These are phyloP conservation scores for Myxocyprinus asiaticus DNA, from an alignment of 2,113 vertebrate species.

Conservation along the genomic window DNA sequence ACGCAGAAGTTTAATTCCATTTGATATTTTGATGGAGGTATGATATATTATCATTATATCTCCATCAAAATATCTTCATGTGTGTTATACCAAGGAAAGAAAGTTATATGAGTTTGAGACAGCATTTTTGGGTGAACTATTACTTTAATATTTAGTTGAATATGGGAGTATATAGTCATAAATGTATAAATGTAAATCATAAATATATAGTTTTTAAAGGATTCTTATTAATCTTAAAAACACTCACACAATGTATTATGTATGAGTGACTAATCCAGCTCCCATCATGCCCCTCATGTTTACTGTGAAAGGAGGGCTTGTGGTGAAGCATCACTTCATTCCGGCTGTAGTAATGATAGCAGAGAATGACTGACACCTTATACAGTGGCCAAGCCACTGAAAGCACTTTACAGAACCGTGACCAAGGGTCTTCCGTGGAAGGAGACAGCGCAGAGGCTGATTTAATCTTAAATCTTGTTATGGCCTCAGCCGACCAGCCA, in stretches of 20 bases:
- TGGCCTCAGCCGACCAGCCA: conserved; percentile 27
- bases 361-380: conserved; percentile 47
- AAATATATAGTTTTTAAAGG: neutral
- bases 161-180: neutral
- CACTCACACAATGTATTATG: neutral
- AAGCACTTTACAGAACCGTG: conserved; percentile 2
- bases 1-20: no score
- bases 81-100: no score
- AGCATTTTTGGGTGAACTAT: no score
- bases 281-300: neutral
- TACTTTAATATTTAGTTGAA: no score
- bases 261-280: neutral
- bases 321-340: no score
- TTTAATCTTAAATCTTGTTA: conserved; percentile 55
- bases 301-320: neutral
- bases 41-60: no score
- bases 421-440: neutral
- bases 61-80: no score
- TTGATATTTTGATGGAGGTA: no score
- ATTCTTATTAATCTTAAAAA: no score
- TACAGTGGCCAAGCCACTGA: conserved; percentile 4
- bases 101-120: no score
- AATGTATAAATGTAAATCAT: neutral
- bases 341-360: conserved; percentile 30
- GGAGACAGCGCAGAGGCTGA: neutral